These are phyloP conservation scores for Pogonognathellus flavescens DNA, from an alignment of 1,140 invertebrate species.

Conservation along the genomic window DNA sequence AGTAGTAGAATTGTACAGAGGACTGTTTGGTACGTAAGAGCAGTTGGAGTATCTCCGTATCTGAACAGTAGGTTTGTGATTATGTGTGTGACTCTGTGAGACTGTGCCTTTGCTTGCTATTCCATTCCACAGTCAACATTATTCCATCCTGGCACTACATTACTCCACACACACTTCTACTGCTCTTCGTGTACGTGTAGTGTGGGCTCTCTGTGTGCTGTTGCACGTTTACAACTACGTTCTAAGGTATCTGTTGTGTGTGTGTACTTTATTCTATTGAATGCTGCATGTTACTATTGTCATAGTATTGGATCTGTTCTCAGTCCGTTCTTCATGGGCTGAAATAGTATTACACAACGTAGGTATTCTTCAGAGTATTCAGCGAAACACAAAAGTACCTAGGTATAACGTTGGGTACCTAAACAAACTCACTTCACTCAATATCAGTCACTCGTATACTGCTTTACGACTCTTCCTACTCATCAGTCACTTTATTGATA, in stretches of 20 bases:
- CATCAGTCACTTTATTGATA: not conserved
- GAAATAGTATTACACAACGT: not conserved
- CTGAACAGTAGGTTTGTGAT: constrained; percentile 2
- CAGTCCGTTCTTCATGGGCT: no score
- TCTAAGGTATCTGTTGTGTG: not conserved
- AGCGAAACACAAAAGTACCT: constrained; percentile 18
- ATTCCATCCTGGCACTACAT: constrained; percentile 9
- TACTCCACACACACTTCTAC: not conserved
- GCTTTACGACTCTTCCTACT: constrained; percentile 41
- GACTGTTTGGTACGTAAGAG: not conserved
- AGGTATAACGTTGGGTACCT: constrained; percentile 28
- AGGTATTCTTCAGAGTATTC: not conserved
- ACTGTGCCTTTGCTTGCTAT: not conserved
- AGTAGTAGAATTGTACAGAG: not conserved
- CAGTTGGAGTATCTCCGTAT: not conserved
- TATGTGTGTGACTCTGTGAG: constrained; percentile 6
- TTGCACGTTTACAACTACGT: not conserved
- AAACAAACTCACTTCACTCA: constrained; percentile 38
- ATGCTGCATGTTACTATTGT: no score
- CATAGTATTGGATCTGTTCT: no score
- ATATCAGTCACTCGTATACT: constrained; percentile 23
- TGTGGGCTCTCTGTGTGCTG: no score
- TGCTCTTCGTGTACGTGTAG: no score
- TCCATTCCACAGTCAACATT: constrained; percentile 42
- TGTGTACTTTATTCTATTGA: not conserved